These are phyloP conservation scores for Nannoperca obscura DNA, from an alignment of 2,797 vertebrate species.

Conservation along the genomic window DNA sequence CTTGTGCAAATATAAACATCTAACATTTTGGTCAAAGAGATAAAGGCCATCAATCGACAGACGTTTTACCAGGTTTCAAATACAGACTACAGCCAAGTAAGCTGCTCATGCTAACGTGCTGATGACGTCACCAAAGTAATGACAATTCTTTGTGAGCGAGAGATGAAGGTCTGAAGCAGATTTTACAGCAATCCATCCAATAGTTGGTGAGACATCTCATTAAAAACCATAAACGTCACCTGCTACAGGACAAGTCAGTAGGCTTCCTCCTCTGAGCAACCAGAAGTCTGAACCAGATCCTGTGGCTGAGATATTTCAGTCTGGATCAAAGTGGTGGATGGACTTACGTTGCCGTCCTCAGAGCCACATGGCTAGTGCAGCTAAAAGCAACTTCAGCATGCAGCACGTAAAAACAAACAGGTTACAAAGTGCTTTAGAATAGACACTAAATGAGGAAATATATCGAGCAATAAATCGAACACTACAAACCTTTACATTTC, in stretches of 20 bases:
- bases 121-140: too few species aligned
- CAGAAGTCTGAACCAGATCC: neutral
- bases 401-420: neutral
- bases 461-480: neutral
- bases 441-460: neutral
- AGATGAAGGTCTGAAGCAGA: neutral
- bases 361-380: neutral
- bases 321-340: neutral
- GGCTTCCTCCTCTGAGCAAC: neutral
- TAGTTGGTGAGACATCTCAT: neutral
- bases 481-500: neutral
- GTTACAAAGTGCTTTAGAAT: neutral
- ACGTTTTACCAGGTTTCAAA: neutral
- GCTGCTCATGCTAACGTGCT: neutral
- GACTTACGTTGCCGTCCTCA: neutral
- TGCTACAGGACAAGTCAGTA: neutral
- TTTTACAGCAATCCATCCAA: neutral
- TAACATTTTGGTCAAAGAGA: neutral
- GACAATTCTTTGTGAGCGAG: too few species aligned
- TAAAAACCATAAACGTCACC: constrained; percentile 3
- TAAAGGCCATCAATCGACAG: neutral
- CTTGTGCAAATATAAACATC: neutral
- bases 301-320: neutral
- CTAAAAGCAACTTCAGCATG: neutral
- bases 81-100: too few species aligned